Conservation (phyloP, 2,797 vertebrate species). For the Chaenodraco wilsoni region DNA sequence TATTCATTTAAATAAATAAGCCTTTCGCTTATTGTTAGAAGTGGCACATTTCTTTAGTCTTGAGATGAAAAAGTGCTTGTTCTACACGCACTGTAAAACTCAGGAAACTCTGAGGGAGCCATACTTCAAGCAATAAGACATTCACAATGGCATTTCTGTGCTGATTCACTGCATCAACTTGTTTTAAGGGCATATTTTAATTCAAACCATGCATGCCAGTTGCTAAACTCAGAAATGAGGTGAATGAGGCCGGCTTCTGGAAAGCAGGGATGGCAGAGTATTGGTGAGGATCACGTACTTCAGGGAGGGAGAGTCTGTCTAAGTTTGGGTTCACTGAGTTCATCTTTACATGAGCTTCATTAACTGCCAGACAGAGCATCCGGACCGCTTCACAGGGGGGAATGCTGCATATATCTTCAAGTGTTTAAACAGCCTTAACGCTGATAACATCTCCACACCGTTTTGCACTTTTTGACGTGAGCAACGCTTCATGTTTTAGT, state of each 20-base stretch:
- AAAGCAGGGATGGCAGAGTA: conserved; percentile 7
- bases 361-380: conserved; percentile 4
- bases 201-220: conserved; percentile 21
- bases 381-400: not conserved
- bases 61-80: not conserved
- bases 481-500: not conserved
- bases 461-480: conserved; percentile 1
- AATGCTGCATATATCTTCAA: not conserved
- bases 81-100: not conserved
- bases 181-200: conserved; percentile 33
- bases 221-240: conserved; percentile 14
- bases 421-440: not conserved
- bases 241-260: conserved; percentile 24
- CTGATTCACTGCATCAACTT: conserved; percentile 24
- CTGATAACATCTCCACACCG: not conserved
- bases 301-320: conserved; percentile 15
- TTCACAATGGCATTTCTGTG: conserved; percentile 25
- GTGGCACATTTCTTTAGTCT: not conserved
- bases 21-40: conserved; percentile 3
- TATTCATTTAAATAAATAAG: conserved; percentile 11
- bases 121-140: conserved; percentile 13
- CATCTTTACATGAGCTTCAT: conserved; percentile 17
- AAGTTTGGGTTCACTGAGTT: conserved; percentile 38
- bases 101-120: conserved; percentile 9
- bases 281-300: conserved; percentile 27